phyloP scores from a whole-genome alignment of 2,888 invertebrate genomes.

The Hypercompe scribonia region DNA sequence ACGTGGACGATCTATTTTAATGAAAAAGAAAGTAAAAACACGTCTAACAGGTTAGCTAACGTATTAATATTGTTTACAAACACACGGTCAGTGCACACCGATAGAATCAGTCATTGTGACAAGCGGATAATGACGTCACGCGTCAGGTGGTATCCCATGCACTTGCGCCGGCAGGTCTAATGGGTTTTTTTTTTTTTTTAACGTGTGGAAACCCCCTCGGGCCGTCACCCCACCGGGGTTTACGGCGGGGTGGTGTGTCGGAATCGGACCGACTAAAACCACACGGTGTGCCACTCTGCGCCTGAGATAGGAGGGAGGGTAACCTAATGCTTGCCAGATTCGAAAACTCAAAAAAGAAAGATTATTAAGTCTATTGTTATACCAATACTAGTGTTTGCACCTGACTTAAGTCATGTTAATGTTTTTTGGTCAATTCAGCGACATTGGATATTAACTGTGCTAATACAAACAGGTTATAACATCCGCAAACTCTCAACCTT shows the following conservation, averaged over 20 bases:
- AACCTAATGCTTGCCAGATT: neutral
- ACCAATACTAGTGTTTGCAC: neutral
- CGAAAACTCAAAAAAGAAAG: neutral
- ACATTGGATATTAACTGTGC: too few species aligned
- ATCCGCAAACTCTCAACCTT: too few species aligned
- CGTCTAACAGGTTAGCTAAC: conserved; percentile 17
- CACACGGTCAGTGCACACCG: conserved; percentile 20
- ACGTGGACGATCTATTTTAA: neutral
- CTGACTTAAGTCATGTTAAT: too few species aligned
- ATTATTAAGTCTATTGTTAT: neutral
- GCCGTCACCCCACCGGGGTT: too few species aligned
- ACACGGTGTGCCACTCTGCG: too few species aligned
- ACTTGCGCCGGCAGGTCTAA: neutral
- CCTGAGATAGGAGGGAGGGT: too few species aligned
- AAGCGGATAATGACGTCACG: conserved; percentile 28
- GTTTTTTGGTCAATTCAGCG: too few species aligned
- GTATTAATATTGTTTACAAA: conserved; percentile 40
- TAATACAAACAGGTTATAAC: too few species aligned
- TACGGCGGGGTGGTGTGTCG: too few species aligned
- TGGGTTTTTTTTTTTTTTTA: too few species aligned
- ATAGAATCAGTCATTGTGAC: conserved; percentile 24
- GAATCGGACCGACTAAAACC: too few species aligned
- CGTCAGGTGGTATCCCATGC: conserved; percentile 18
- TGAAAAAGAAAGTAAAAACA: conserved; percentile 6
- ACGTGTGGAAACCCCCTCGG: too few species aligned